phyloP scores from a whole-genome alignment of 2,113 vertebrate genomes.

The Eretmochelys imbricata region DNA sequence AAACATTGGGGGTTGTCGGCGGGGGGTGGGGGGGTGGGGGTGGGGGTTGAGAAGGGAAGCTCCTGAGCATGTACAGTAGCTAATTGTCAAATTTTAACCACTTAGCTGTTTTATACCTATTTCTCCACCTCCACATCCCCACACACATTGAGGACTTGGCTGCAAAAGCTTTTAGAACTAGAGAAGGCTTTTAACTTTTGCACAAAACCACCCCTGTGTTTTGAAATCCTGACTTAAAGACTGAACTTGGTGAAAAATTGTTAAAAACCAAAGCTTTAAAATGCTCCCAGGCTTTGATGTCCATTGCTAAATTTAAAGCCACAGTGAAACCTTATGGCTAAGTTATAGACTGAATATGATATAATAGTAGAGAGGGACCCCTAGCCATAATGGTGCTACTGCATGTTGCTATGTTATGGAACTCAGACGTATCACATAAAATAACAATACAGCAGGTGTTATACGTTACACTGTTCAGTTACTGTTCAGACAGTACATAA shows the following conservation, averaged over 20 bases:
- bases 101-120: constrained; percentile 21
- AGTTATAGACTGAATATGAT: constrained; percentile 38
- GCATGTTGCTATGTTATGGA: background rate
- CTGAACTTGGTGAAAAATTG: constrained; percentile 45
- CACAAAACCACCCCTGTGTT: constrained; percentile 20
- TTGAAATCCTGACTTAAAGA: constrained; percentile 48
- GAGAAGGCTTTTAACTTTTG: constrained; percentile 57
- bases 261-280: constrained; percentile 51
- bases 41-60: background rate
- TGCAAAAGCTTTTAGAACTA: constrained; percentile 44
- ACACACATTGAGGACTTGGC: background rate
- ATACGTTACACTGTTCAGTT: background rate
- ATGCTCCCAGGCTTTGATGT: constrained; percentile 50
- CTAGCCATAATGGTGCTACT: background rate
- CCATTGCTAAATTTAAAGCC: constrained; percentile 52
- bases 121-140: background rate
- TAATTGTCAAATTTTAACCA: constrained; percentile 54
- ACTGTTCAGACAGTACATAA: background rate
- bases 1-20: constrained; percentile 28
- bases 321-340: constrained; percentile 38
- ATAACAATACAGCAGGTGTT: background rate
- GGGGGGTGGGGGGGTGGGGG: background rate
- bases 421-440: background rate
- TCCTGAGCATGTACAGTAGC: constrained; percentile 55
- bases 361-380: background rate